Percentiles rank a stretch among this genome's conserved stretches.
These are phyloP conservation scores for Calidris pugnax DNA, from an alignment of 2,113 vertebrate species.

Conservation along the genomic window DNA sequence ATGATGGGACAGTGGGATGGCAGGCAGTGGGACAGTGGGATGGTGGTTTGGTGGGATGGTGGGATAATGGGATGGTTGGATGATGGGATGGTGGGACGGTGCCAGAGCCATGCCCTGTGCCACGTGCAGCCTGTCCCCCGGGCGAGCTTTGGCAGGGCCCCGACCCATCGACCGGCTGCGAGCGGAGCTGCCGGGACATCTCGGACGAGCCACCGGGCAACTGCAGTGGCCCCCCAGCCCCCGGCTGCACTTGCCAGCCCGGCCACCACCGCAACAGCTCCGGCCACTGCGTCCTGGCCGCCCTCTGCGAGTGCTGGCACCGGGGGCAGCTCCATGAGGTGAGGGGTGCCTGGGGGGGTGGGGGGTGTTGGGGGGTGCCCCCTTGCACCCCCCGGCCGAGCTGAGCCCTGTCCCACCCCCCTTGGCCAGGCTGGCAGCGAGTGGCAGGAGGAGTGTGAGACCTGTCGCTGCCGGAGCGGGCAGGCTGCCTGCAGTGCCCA, in stretches of 20 bases:
- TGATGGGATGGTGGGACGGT: too few relatives aligned
- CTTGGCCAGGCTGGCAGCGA: too few relatives aligned
- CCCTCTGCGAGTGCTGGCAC: constrained; percentile 82
- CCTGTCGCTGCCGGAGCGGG: too few relatives aligned
- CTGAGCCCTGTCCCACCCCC: too few relatives aligned
- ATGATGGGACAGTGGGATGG: too few relatives aligned
- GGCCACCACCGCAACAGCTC: constrained; percentile 76
- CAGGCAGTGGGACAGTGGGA: too few relatives aligned
- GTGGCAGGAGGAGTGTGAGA: too few relatives aligned
- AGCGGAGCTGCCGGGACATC: constrained; percentile 78
- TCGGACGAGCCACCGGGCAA: constrained; percentile 56
- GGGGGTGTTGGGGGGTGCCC: neutral
- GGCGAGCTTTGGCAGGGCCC: constrained; percentile 79
- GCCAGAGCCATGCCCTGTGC: neutral
- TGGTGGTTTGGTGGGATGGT: too few relatives aligned
- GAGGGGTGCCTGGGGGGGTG: constrained; percentile 16
- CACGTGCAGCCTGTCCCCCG: constrained; percentile 74
- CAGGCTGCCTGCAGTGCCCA: too few relatives aligned
- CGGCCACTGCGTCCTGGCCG: constrained; percentile 78
- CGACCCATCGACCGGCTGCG: constrained; percentile 55
- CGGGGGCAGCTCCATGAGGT: constrained; percentile 71
- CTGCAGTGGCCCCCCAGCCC: constrained; percentile 14
- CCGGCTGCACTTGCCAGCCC: constrained; percentile 78
- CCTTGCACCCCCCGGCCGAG: too few relatives aligned
- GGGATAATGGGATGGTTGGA: too few relatives aligned